Base-by-base conservation (phyloP, 2,888 invertebrate genomes). In the Hirtodrosophila duncani region DNA sequence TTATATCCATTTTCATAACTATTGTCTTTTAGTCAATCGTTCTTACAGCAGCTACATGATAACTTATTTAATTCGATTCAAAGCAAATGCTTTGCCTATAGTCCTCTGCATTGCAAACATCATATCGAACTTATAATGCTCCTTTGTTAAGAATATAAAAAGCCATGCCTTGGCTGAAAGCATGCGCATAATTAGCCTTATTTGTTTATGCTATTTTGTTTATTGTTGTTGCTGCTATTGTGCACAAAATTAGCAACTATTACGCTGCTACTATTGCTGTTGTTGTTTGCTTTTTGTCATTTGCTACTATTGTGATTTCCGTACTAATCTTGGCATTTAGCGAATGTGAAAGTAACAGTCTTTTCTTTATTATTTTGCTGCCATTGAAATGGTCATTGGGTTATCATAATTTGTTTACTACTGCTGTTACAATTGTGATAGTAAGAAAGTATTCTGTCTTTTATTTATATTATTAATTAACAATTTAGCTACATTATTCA, bases 171-270 rank as follows among this genome's bases (percentile, higher is more conserved):
- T 64, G 59, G 37, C 55, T 51, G 71, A 67, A 71, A 71, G 71
- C 75, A 67, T 75, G 71, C 71, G 75, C 75, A 65, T 70, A 71
- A 75, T 71, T 71, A 75, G 75, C 71, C 71, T 71, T 75, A 65
- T 75, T 75, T 70, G 67, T 59, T 64, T 56, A 48, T 57, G 55
- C 42, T 46, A 14, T 60, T 64, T 49, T 50, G 36, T 24, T 44
- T 57, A 43, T 50, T 24, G 53, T 33, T 46, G 58, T 33, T 57
- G 57, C 20, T 24, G 42, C 33, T 46, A 31, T 39, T 33, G 11
- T 68, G 74, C 56, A 50, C 67, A 53, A 77, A 74, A 74, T 77
- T 72, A 72, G 72, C 72, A 69, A 72, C 67, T 61, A 77, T 77
- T 77, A 72, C 78, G 67, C 58, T 72, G 70, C 67, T 64, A 55